Percentiles rank a stretch among this genome's conserved stretches.
Evolutionary conservation across 1,140 invertebrate genomes (phyloP).

Genomic region (Tetramorium alpestre): DNA sequence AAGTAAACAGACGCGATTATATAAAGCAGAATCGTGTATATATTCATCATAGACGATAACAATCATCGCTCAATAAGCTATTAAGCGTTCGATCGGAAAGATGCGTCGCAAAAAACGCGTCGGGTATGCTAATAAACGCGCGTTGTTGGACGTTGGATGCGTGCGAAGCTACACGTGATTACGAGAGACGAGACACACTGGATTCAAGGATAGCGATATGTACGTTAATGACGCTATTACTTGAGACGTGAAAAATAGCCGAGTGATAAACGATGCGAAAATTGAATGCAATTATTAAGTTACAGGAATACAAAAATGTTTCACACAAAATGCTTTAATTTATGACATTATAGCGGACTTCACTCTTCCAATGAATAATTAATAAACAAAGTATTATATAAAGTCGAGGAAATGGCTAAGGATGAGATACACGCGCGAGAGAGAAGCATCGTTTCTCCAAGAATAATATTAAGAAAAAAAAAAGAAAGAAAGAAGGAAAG

Average conservation of each 20-base stretch:
- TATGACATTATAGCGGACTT: not conserved
- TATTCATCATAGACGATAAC: not conserved
- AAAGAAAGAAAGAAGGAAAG: not conserved
- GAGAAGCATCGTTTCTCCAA: not conserved
- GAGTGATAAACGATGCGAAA: constrained; percentile 28
- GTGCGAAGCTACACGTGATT: constrained; percentile 20
- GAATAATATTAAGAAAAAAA: not conserved
- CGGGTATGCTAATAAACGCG: constrained; percentile 41
- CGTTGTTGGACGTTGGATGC: not conserved
- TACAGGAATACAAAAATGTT: not conserved
- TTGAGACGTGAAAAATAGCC: constrained; percentile 5
- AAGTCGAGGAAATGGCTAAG: not conserved
- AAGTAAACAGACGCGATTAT: not conserved
- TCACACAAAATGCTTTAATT: not conserved
- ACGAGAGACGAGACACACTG: constrained; percentile 5
- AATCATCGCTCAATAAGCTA: constrained; percentile 4
- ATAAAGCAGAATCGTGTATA: not conserved
- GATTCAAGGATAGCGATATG: constrained; percentile 41
- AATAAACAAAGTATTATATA: not conserved
- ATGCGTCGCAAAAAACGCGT: constrained; percentile 9
- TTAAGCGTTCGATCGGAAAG: constrained; percentile 39
- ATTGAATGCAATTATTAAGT: not conserved
- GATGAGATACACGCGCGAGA: not conserved
- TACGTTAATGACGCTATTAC: constrained; percentile 21
- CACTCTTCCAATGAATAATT: not conserved